Base-by-base conservation (phyloP, 2,113 vertebrate genomes). In the Dipodomys ordii region DNA sequence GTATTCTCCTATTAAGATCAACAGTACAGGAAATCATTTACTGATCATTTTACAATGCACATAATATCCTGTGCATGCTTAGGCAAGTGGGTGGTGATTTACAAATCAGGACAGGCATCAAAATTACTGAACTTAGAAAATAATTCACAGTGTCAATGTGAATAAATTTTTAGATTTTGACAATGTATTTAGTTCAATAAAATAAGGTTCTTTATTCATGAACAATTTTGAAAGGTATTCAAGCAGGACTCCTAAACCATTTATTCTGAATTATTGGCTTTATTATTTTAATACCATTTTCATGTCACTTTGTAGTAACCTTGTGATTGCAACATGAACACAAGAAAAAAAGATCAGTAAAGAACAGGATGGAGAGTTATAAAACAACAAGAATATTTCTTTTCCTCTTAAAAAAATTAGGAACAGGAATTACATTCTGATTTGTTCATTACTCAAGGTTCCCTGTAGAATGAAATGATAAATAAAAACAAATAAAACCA, bases 121-220 rank as follows among this genome's bases (percentile, higher is more conserved):
- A 95, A 95, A 98, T 97, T 97, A 97, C 84, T 84, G 96, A 96
- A 95, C 65, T 93, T 91, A 95, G 90, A 96, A 98, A 97, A 97
- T 94, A 95, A 94, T 97, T 95, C 73, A 94, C 49, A 90, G 0
- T 95, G 96, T 97, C 96, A 93, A 35, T 86, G 87, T 96, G 96
- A 97, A 97, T 97, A 97, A 93, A 92, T 93, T 97, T 96, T 87
- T 96, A 96, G 94, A 83, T 97, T 98, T 95, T 88, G 87, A 98
- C 92, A 98, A 94, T 83, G 39, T 97, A 90, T 87, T 97, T 97
- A 97, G 92, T 91, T 46, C 90, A 95, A 88, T 96, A 97, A 98
- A 96, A 94, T 79, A 60, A 93, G 81, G 3, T 3, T 69, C 88
- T 97, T 97, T 97, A 96, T 97, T 97, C 95, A 94, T 95, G 93